These are phyloP conservation scores for Trichogramma pretiosum DNA, from an alignment of 1,140 invertebrate species.

Conservation along the genomic window DNA sequence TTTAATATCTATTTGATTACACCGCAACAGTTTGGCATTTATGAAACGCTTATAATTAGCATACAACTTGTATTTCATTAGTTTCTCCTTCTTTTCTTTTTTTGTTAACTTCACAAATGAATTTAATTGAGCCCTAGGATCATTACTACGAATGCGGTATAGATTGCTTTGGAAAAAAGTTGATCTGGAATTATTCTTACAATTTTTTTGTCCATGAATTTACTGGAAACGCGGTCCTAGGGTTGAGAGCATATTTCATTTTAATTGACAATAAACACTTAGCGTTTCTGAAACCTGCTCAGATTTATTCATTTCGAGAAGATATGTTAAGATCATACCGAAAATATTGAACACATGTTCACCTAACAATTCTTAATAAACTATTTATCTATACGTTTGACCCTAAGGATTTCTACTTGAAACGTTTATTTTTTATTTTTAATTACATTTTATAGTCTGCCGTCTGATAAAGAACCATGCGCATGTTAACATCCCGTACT, in stretches of 20 bases:
- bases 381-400: slow-evolving; percentile 21
- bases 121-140: too few species aligned
- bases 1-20: slow-evolving; percentile 6
- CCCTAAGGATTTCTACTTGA: slow-evolving; percentile 22
- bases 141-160: too few species aligned
- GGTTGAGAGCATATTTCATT: slow-evolving; percentile 32
- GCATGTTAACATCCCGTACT: too few species aligned
- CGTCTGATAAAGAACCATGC: too few species aligned
- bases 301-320: slow-evolving; percentile 27
- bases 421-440: slow-evolving; percentile 20
- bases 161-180: too few species aligned
- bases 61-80: not conserved
- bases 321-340: slow-evolving; percentile 35
- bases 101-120: not conserved
- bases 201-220: too few species aligned
- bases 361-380: slow-evolving; percentile 22
- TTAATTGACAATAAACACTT: slow-evolving; percentile 38
- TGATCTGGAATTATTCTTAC: too few species aligned
- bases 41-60: not conserved
- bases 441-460: too few species aligned
- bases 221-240: too few species aligned
- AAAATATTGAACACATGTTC: slow-evolving; percentile 27
- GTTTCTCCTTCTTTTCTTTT: not conserved
- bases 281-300: slow-evolving; percentile 38
- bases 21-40: slow-evolving; percentile 3